Base-by-base conservation (phyloP, 2,113 vertebrate species). In the Callipepla squamata region DNA sequence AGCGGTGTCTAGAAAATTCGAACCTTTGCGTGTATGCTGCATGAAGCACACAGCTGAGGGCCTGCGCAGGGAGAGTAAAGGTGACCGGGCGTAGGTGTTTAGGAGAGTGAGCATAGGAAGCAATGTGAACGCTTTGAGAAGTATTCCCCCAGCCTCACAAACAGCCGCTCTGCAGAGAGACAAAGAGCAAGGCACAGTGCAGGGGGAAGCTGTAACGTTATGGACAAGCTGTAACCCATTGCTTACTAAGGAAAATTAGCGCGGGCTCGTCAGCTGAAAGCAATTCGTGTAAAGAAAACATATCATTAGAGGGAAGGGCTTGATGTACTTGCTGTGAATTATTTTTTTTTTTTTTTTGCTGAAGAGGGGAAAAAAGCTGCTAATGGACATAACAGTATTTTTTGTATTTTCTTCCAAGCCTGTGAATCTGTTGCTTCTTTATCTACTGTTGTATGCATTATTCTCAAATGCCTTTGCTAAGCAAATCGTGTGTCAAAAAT, bases 1-100 rank as follows among this genome's bases (percentile, higher is more conserved):
- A 95, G 93, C 0, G 18, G 83, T 42, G 94, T 95, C 95, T 79
- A 85, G 95, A 94, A 87, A 95, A 89, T 89, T 83, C 92, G 25
- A 86, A 86, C 93, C 96, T 95, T 80, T 0, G 40, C 59, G 0
- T 95, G 96, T 78, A 25, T 36, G 61, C 18, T 66, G 84, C 51
- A 79, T 6, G 80, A 82, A 77, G 93, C 53, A 92, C 4, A 77
- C 45, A 20, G 76, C 81, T 13, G 22, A 81, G 83, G 42, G 93
- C 89, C 93, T 18, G 62, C 57, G 5, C n/a, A 25, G 87, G 70
- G 69, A 89, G 84, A 84, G 62, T 6, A n/a, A 62, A 72, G 92
- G 85, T 65, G 73, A 66, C 88, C 82, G 36, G 32, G 88, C 1
- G 0, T 32, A 96, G 93, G 94, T 91, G 21, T 95, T 62, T 87